Base-by-base conservation (phyloP, 2,888 invertebrate species). In the Morinoia aosen region DNA sequence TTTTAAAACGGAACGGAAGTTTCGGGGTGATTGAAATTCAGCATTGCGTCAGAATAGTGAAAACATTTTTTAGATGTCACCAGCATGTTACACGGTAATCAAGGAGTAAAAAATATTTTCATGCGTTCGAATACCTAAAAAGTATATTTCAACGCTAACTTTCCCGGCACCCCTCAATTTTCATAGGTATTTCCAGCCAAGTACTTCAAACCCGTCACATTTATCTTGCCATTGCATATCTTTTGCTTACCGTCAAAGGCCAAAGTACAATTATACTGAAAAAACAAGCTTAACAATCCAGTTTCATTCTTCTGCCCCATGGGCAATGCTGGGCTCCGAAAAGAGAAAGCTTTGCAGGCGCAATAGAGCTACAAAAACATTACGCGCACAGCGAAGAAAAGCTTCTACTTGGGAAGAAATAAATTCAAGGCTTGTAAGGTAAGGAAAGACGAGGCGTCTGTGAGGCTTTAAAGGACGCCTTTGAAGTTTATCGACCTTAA, bases 401-500 rank as follows among this genome's bases (percentile, higher is more conserved):
- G 25, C 76, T 16, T 33, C 33, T 33, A 33, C 25, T 76, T 33
- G 19, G 33, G 33, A 19, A 33, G 33, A 76, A 76, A 76, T 16
- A 76, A 76, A 76, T 76, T 33, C 76, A 76, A 19, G 76, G 33
- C 25, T 33, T 76, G 33, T 33, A 33, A 76, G 76, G 76, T 76
- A 76, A 76, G 76, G 33, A 76, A 33, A 33, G 25, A 76, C 76
- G 76, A 76, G 76, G 76, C 33, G 76, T 33, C 76, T 76, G 76
- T 76, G 76, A 25, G 76, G 76, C 76, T 76, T 76, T 33, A 76
- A 76, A 76, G 33, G 76, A 76, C 76, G 76, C 76, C 76, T 76
- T 76, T 76, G 76, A 76, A 76, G 76, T 76, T 76, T 76, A 76
- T 76, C 76, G 76, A 33, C 76, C 76, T 76, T 76, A 76, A 76